A percentile compares a stretch with the other conserved stretches of the same genome.
Conservation (phyloP, 2,113 vertebrate species). For the Percopsis transmontana region DNA sequence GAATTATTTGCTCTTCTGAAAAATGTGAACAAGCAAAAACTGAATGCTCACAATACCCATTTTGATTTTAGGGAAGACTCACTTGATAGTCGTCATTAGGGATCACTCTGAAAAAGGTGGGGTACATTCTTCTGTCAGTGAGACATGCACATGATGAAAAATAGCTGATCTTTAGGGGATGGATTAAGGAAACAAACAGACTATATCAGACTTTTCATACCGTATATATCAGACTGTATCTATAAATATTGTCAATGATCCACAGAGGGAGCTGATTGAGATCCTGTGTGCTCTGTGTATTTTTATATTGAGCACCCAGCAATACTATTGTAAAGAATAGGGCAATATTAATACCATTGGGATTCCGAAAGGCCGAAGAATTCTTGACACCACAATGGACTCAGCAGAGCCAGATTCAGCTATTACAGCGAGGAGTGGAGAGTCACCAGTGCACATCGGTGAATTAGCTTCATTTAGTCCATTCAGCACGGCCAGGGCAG, state of each 20-base stretch:
- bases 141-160: conserved; percentile 77
- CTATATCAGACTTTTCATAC: no score
- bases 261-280: no score
- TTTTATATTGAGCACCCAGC: not conserved
- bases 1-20: no score
- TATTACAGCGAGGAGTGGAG: conserved; percentile 68
- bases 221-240: no score
- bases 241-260: no score
- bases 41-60: no score
- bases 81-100: conserved; percentile 79
- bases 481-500: conserved; percentile 70
- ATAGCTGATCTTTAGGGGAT: conserved; percentile 81
- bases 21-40: no score
- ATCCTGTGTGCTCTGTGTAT: not conserved
- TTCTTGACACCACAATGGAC: conserved; percentile 77
- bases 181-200: no score
- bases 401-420: conserved; percentile 78
- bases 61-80: no score
- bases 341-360: conserved; percentile 68
- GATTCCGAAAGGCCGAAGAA: conserved; percentile 72
- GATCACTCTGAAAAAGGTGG: conserved; percentile 77
- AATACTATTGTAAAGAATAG: not conserved
- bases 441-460: conserved; percentile 52
- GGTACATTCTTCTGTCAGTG: conserved; percentile 69
- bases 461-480: conserved; percentile 45